Evolutionary conservation across 2,113 vertebrate species (phyloP).

Genomic region (Halichoeres trimaculatus): DNA sequence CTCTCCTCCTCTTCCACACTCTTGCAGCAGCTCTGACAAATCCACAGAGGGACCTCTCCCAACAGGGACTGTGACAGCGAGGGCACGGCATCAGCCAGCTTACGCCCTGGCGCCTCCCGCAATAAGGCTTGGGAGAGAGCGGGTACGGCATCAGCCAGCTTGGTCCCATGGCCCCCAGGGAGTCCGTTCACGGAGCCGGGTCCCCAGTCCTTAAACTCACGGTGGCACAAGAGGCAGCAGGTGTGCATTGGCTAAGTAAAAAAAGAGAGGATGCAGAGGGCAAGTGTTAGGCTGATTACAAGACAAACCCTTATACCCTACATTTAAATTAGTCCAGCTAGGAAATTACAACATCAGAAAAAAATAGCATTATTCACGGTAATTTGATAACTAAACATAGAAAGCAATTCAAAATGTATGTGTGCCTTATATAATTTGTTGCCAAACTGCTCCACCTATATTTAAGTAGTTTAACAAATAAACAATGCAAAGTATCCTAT

Average conservation of each 20-base stretch:
- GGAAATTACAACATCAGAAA: background rate
- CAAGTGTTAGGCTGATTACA: background rate
- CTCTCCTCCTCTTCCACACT: constrained; percentile 98
- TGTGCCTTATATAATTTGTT: background rate
- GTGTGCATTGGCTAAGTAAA: constrained; percentile 91
- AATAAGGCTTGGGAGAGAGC: constrained; percentile 94
- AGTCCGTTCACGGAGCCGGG: constrained; percentile 90
- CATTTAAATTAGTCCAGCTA: background rate
- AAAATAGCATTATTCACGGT: background rate
- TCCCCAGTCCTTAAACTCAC: constrained; percentile 97
- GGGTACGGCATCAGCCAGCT: constrained; percentile 89
- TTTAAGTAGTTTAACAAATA: background rate
- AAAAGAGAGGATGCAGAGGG: constrained; percentile 53
- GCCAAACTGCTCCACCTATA: too few relatives aligned
- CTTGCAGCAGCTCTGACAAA: constrained; percentile 98
- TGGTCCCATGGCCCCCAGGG: constrained; percentile 88
- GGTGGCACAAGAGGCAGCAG: constrained; percentile 97
- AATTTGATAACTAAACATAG: too few relatives aligned
- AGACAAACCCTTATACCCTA: constrained; percentile 2
- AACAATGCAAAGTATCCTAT: background rate
- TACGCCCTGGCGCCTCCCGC: constrained; percentile 89
- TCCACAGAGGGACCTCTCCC: constrained; percentile 98
- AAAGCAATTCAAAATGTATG: too few relatives aligned
- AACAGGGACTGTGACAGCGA: constrained; percentile 95
- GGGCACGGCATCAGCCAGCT: constrained; percentile 94